Conservation (phyloP, 2,113 vertebrate genomes). For the Rynchops niger region DNA sequence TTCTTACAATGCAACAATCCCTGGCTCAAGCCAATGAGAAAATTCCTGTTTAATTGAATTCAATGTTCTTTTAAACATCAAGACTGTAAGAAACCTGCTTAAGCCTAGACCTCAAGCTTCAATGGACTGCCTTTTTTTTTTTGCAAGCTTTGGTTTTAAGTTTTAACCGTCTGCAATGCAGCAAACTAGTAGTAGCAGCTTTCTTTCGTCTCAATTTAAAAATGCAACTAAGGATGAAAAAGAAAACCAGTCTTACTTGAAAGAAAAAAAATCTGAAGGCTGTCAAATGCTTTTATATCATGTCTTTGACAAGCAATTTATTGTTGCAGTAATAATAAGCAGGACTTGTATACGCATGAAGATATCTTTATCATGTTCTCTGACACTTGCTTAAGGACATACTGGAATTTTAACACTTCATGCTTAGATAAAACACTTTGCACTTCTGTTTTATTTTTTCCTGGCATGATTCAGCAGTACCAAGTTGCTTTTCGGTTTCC, state of each 20-base stretch:
- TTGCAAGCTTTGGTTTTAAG: not conserved
- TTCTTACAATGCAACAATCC: not conserved
- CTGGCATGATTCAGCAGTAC: not conserved
- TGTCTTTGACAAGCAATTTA: not conserved
- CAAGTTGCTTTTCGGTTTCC: not conserved
- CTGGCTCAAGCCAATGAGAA: not conserved
- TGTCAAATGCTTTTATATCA: not conserved
- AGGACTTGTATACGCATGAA: not conserved
- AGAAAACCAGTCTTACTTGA: not conserved
- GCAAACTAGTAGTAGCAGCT: not conserved
- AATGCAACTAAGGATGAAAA: not conserved
- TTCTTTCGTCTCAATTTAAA: not conserved
- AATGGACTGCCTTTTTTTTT: not conserved
- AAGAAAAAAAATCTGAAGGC: constrained; percentile 23
- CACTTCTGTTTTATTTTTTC: not conserved
- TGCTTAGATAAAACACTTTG: not conserved
- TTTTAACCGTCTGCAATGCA: constrained; percentile 2
- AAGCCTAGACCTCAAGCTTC: not conserved
- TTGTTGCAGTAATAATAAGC: not conserved
- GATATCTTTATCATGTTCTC: not conserved
- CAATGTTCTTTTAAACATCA: not conserved
- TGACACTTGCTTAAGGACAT: constrained; percentile 13
- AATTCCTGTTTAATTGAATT: not conserved
- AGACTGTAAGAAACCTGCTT: not conserved
- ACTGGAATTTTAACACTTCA: not conserved